Evolutionary conservation across 1,140 invertebrate species (phyloP), one percentile per base, ranked within the genome.

Genomic region (Schlechtendalia chinensis): DNA sequence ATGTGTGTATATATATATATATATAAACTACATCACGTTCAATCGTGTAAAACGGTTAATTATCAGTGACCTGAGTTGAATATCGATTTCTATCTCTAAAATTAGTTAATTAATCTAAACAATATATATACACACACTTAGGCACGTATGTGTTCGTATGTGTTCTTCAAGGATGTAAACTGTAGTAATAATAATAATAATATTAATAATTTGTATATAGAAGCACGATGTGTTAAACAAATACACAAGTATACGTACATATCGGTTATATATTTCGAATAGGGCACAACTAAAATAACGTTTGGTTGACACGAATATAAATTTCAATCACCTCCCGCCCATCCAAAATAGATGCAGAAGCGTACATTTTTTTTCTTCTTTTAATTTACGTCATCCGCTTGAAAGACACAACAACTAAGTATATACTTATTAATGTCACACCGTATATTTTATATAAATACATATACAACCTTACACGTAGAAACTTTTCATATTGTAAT

Each of bases 401-500:
- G 45, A 69, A 24, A 69, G 22, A 12, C 65, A 1, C n/a, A 61
- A 56, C n/a, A 61, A 58, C 32, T n/a, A 12, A 17, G 12, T 47
- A 32, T 50, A 50, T 50, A 50, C 47, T 50, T 50, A 50, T 50
- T 50, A 50, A 50, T 14, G 47, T 50, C 47, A 12, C 47, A 12
- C 47, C 14, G 10, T 50, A 10, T 50, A 12, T 50, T 8, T 8
- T 50, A 50, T 50, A 50, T 12, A 10, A 6, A 50, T 50, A 50
- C 1, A 10, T 50, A 50, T 50, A 50, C 47, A 39, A 50, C 71
- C n/a, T 74, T 54, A 74, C 54, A 74, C 11, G 71, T 56, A 74
- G 71, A 74, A 74, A 74, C 71, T 74, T 74, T 32, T 61, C 74
- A 56, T 45, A 77, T 77, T 77, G 29, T 74, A 74, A 74, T 74